Conservation (phyloP, 2,888 invertebrate species). For the Dynastes maya region DNA sequence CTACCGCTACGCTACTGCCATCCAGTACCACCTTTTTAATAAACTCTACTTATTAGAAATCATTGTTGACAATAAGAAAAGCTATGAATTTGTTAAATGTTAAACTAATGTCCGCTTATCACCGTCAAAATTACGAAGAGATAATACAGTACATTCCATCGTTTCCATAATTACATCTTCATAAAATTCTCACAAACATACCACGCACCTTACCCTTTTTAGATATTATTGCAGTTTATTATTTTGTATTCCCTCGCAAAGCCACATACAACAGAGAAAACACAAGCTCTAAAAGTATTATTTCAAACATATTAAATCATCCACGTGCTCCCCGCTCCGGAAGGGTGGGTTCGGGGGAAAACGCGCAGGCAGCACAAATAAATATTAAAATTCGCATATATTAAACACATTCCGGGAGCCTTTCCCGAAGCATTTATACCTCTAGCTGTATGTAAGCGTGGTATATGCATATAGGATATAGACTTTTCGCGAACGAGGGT, state of each 20-base stretch:
- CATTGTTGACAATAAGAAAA: too few species aligned
- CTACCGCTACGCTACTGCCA: too few species aligned
- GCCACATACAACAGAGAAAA: not conserved
- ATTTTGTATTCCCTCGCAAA: not conserved
- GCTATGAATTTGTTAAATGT: too few species aligned
- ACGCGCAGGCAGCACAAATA: conserved; percentile 25
- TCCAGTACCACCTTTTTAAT: too few species aligned
- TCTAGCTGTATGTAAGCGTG: not conserved
- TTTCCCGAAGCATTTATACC: conserved; percentile 3
- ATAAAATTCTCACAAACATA: too few species aligned
- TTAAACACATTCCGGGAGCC: conserved; percentile 14
- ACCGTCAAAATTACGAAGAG: too few species aligned
- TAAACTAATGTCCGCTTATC: too few species aligned
- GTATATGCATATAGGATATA: conserved; percentile 2
- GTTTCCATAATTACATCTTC: too few species aligned
- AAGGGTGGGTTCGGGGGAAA: not conserved
- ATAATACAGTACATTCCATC: too few species aligned
- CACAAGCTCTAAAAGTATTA: conserved; percentile 13
- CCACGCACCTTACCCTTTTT: too few species aligned
- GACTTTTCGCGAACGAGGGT: conserved; percentile 5
- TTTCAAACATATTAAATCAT: conserved; percentile 26
- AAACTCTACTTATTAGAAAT: too few species aligned
- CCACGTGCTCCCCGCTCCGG: not conserved
- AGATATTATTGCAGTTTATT: not conserved
- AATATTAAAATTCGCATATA: conserved; percentile 40